A percentile compares a stretch with the other conserved stretches of the same genome.
These are phyloP conservation scores for Octodonta nipae DNA, from an alignment of 2,888 invertebrate species.

Conservation along the genomic window DNA sequence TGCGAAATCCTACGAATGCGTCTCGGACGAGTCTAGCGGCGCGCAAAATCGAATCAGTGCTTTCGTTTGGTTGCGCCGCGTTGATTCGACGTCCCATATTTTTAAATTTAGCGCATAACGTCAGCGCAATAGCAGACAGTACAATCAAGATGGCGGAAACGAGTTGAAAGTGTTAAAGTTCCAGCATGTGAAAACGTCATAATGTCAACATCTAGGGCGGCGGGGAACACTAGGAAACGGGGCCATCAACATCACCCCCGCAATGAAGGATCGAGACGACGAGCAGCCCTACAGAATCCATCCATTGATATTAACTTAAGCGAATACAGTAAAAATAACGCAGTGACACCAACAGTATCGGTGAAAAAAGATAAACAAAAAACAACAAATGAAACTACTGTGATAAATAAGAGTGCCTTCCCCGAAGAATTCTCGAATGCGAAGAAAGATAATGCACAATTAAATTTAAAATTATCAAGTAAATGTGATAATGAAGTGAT, in stretches of 20 bases:
- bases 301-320: conserved; percentile 20
- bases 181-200: too few relatives aligned
- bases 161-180: conserved; percentile 33
- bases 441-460: conserved; percentile 11
- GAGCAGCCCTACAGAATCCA: conserved; percentile 40
- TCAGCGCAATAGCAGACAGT: too few relatives aligned
- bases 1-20: too few relatives aligned
- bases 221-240: conserved; percentile 50
- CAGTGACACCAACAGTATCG: conserved; percentile 14
- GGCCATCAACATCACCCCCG: conserved; percentile 67
- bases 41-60: too few relatives aligned
- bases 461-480: conserved; percentile 11
- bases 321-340: conserved; percentile 21
- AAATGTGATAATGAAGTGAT: conserved; percentile 28
- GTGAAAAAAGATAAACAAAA: conserved; percentile 12
- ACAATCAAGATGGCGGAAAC: conserved; percentile 48
- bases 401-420: conserved; percentile 15
- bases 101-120: neutral
- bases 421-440: conserved; percentile 28
- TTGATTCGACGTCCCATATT: neutral
- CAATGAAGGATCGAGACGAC: conserved; percentile 36
- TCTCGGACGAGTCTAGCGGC: too few relatives aligned
- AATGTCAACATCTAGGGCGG: conserved; percentile 51
- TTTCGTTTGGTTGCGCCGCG: neutral
- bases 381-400: conserved; percentile 13